Conservation (phyloP, 1,140 invertebrate genomes). For the Nephotettix cincticeps region DNA sequence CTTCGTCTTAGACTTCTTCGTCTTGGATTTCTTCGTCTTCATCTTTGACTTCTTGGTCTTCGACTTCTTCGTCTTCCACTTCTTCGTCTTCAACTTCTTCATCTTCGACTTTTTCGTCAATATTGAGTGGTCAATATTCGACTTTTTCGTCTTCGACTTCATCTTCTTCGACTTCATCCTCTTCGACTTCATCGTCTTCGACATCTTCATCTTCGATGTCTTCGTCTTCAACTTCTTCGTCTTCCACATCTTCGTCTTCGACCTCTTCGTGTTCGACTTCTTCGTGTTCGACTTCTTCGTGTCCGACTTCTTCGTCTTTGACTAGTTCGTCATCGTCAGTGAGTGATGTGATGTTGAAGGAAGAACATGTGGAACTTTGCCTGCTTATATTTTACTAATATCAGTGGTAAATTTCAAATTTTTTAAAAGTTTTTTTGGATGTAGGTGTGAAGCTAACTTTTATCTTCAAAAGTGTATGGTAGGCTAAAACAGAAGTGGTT, state of each 20-base stretch:
- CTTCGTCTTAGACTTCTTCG: constrained; percentile 6
- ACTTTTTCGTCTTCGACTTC: constrained; percentile 8
- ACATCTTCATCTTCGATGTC: not conserved
- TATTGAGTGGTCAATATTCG: not conserved
- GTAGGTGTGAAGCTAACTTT: too few relatives aligned
- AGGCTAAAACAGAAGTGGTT: too few relatives aligned
- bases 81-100: not conserved
- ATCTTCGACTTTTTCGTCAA: not conserved
- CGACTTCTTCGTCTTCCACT: not conserved
- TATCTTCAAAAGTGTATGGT: too few relatives aligned
- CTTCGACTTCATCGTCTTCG: not conserved
- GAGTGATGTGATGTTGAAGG: too few relatives aligned
- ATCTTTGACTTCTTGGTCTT: constrained; percentile 19
- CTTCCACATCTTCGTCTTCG: constrained; percentile 1
- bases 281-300: too few relatives aligned
- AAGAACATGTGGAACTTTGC: too few relatives aligned
- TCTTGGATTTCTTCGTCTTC: constrained; percentile 22
- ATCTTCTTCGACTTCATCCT: not conserved
- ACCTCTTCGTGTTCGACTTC: not conserved
- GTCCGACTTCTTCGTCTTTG: not conserved
- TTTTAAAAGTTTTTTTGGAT: not conserved
- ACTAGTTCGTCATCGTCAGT: not conserved
- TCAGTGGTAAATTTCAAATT: not conserved
- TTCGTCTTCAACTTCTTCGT: not conserved
- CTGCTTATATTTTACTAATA: too few relatives aligned